Evolutionary conservation across 2,113 vertebrate genomes (phyloP).

Genomic region (Gnathochromis pfefferi): DNA sequence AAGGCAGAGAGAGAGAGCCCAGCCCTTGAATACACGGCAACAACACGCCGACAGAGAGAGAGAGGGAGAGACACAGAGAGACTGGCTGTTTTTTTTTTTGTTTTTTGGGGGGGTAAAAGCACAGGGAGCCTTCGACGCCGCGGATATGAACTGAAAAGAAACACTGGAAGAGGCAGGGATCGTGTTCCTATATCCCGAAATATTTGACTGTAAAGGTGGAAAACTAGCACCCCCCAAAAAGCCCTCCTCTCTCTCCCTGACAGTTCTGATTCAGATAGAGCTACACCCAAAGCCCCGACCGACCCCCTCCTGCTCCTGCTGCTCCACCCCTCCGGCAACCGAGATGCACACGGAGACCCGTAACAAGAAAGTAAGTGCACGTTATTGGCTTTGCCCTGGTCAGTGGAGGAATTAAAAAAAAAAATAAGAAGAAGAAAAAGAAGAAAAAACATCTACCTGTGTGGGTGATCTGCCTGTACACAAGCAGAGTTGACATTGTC

Average conservation of each 20-base stretch:
- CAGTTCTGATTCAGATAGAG: constrained; percentile 53
- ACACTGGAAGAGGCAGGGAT: constrained; percentile 35
- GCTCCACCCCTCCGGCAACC: constrained; percentile 68
- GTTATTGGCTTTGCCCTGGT: constrained; percentile 35
- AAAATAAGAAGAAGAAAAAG: neutral
- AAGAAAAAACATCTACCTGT: neutral
- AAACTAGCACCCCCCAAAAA: neutral
- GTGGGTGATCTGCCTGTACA: neutral
- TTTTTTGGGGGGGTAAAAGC: neutral
- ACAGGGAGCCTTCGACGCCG: constrained; percentile 58
- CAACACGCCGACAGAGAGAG: constrained; percentile 61
- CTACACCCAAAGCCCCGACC: constrained; percentile 60
- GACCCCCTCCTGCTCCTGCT: constrained; percentile 55
- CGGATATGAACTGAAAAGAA: constrained; percentile 66
- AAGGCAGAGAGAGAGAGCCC: constrained; percentile 74
- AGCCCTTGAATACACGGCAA: constrained; percentile 74
- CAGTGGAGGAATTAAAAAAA: neutral
- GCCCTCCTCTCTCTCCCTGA: constrained; percentile 17
- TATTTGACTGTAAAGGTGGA: constrained; percentile 43
- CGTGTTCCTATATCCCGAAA: constrained; percentile 22
- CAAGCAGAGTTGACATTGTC: constrained; percentile 20
- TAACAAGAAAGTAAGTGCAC: constrained; percentile 75
- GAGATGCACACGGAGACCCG: constrained; percentile 79
- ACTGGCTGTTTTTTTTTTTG: neutral
- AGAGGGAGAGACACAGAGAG: constrained; percentile 23